Percentiles rank a stretch among this genome's conserved stretches.
Evolutionary conservation across 2,888 invertebrate species (phyloP).

Genomic region (Trichogramma dendrolimi): DNA sequence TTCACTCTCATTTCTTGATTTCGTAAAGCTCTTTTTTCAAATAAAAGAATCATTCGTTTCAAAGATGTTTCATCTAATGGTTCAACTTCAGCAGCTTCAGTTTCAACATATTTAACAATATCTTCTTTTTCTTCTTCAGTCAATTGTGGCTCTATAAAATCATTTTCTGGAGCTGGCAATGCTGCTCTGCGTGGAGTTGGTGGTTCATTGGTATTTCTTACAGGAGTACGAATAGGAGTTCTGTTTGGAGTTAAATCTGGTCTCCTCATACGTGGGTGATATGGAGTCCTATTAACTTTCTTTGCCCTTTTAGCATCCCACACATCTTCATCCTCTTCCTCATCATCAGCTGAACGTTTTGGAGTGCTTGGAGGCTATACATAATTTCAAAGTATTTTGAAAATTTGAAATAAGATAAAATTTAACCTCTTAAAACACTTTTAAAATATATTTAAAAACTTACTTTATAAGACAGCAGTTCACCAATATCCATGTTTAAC

Average conservation of each 20-base stretch:
- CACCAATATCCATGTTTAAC: constrained; percentile 51
- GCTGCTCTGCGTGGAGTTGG: constrained; percentile 47
- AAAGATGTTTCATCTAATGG: constrained; percentile 81
- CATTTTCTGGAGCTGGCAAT: constrained; percentile 58
- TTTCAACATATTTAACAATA: constrained; percentile 79
- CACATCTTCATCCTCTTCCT: constrained; percentile 63
- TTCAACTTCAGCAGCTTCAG: constrained; percentile 78
- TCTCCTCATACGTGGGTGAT: constrained; percentile 49
- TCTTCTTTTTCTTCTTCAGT: constrained; percentile 74
- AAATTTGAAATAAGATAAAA: constrained; percentile 6
- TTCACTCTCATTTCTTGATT: constrained; percentile 99
- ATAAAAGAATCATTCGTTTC: constrained; percentile 83
- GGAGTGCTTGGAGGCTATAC: constrained; percentile 77
- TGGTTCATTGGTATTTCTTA: constrained; percentile 39
- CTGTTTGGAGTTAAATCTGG: constrained; percentile 17
- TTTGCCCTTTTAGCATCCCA: constrained; percentile 59
- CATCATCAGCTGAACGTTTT: constrained; percentile 65
- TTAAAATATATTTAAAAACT: constrained; percentile 12
- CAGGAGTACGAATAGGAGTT: constrained; percentile 28
- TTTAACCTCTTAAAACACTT: background rate
- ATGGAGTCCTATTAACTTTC: constrained; percentile 54
- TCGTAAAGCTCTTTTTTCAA: constrained; percentile 89
- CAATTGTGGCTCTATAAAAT: constrained; percentile 59
- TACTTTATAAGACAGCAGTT: constrained; percentile 53
- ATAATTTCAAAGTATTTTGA: constrained; percentile 1